These are phyloP conservation scores for Diabrotica virgifera DNA, from an alignment of 1,140 invertebrate genomes.

Conservation along the genomic window DNA sequence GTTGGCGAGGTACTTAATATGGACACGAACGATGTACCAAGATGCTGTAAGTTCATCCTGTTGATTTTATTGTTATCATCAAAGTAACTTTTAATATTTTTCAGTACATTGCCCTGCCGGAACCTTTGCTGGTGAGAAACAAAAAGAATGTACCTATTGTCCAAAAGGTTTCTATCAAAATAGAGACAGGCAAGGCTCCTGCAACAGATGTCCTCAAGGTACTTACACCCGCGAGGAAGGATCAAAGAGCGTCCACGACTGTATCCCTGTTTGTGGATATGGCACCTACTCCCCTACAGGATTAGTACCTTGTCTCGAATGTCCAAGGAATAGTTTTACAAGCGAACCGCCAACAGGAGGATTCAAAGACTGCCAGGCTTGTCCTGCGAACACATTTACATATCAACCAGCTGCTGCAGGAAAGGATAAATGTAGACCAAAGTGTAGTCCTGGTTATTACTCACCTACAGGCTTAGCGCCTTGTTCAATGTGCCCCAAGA, in stretches of 20 bases:
- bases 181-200: conserved; percentile 80
- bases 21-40: conserved; percentile 85
- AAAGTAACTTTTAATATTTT: conserved; percentile 37
- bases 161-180: conserved; percentile 90
- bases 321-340: conserved; percentile 89
- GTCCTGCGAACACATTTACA: conserved; percentile 86
- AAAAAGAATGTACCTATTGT: conserved; percentile 85
- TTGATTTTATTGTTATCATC: not conserved
- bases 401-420: conserved; percentile 87
- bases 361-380: conserved; percentile 91
- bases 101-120: conserved; percentile 92
- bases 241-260: conserved; percentile 77
- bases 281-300: conserved; percentile 95
- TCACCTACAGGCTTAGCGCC: conserved; percentile 93
- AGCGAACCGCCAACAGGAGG: conserved; percentile 84
- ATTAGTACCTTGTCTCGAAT: conserved; percentile 91
- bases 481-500: conserved; percentile 89
- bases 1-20: conserved; percentile 91
- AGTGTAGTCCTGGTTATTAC: conserved; percentile 90
- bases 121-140: conserved; percentile 85
- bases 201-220: conserved; percentile 83
- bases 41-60: conserved; percentile 74
- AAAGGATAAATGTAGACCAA: conserved; percentile 80
- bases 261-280: conserved; percentile 91
- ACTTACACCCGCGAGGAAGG: conserved; percentile 92